These are phyloP conservation scores for Atta cephalotes DNA, from an alignment of 1,140 invertebrate species.

Conservation along the genomic window DNA sequence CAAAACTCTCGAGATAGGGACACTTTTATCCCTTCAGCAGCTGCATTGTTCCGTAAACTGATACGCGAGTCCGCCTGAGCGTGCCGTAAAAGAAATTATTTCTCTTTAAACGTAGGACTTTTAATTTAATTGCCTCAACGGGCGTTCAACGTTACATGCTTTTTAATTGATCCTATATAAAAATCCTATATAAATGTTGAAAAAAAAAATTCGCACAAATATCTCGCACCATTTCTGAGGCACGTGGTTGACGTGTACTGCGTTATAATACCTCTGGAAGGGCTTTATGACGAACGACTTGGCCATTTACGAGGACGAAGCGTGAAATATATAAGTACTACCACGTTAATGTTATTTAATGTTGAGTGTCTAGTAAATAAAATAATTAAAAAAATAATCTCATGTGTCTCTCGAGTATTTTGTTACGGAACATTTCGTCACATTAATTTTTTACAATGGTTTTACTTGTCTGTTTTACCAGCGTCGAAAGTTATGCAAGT, in stretches of 20 bases:
- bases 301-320: constrained; percentile 33
- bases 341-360: constrained; percentile 40
- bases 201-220: constrained; percentile 13
- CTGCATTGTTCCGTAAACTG: constrained; percentile 57
- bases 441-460: background rate
- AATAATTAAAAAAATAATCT: constrained; percentile 10
- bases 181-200: constrained; percentile 23
- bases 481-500: background rate
- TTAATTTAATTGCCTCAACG: constrained; percentile 51
- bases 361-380: constrained; percentile 3
- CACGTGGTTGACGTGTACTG: constrained; percentile 57
- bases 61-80: constrained; percentile 33
- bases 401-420: no score
- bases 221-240: constrained; percentile 48
- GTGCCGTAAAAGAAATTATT: constrained; percentile 51
- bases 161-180: constrained; percentile 40
- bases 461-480: background rate
- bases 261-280: constrained; percentile 36
- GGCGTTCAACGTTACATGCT: background rate
- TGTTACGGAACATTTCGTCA: background rate
- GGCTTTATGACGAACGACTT: constrained; percentile 44
- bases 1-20: constrained; percentile 21
- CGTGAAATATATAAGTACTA: constrained; percentile 39
- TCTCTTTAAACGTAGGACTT: constrained; percentile 47
- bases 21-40: constrained; percentile 48